A percentile compares a stretch with the other conserved stretches of the same genome.
Evolutionary conservation across 2,113 vertebrate species (phyloP).

Genomic region (Pseudopipra pipra): DNA sequence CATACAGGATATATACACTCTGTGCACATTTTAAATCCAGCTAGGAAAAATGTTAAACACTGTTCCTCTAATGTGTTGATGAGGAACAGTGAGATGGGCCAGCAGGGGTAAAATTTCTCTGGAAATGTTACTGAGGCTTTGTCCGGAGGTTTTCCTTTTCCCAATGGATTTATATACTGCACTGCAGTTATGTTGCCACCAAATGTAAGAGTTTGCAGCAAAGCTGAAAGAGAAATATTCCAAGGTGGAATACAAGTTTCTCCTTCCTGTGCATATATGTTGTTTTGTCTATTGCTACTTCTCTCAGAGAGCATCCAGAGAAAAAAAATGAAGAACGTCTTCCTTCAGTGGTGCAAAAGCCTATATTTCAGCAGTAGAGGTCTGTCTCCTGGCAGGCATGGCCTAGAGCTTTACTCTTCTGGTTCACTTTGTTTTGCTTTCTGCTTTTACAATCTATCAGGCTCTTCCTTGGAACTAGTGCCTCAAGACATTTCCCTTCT

Average conservation of each 20-base stretch:
- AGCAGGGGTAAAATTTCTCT: neutral
- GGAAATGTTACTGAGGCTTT: neutral
- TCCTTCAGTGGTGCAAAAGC: neutral
- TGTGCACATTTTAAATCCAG: neutral
- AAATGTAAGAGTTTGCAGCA: neutral
- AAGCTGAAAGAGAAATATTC: neutral
- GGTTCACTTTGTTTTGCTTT: slow-evolving; percentile 19
- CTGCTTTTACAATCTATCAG: neutral
- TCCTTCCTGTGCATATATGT: neutral
- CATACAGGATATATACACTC: neutral
- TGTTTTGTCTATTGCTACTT: neutral
- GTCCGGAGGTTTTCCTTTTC: neutral
- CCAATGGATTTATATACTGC: neutral
- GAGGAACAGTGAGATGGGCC: neutral
- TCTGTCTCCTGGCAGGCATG: neutral
- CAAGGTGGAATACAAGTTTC: neutral
- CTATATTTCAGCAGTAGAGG: neutral
- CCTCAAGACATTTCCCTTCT: neutral
- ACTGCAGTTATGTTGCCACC: neutral
- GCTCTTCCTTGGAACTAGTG: neutral
- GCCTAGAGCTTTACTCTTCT: neutral
- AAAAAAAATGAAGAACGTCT: neutral
- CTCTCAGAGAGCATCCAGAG: neutral
- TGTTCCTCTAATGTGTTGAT: neutral
- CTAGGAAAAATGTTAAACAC: neutral